Evolutionary conservation across 2,888 invertebrate species (phyloP).

Genomic region (Stenotaenia linearis): DNA sequence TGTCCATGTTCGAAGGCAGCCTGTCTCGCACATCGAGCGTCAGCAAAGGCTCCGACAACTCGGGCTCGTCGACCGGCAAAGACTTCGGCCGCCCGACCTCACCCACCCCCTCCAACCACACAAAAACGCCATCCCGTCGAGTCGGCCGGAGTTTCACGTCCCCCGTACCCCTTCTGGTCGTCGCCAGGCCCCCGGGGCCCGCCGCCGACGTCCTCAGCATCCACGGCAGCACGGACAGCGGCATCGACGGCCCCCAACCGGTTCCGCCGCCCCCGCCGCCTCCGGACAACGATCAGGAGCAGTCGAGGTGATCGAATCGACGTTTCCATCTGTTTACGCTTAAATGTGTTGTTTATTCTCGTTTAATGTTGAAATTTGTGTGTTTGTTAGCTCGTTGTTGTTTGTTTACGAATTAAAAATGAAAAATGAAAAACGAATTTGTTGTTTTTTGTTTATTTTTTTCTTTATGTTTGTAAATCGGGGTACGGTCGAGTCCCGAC

Average conservation of each 20-base stretch:
- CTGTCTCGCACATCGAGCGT: conserved; percentile 28
- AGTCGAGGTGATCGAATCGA: background rate
- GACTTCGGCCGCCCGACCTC: background rate
- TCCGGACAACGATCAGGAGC: background rate
- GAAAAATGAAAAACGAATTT: background rate
- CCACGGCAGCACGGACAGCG: conserved; percentile 86
- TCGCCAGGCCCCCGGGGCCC: background rate
- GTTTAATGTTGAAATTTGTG: background rate
- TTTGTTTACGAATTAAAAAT: too few relatives aligned
- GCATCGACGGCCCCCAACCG: conserved; percentile 58
- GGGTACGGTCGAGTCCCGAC: background rate
- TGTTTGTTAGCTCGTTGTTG: too few relatives aligned
- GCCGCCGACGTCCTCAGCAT: conserved; percentile 47
- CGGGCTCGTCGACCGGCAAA: conserved; percentile 29
- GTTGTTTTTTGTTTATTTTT: background rate
- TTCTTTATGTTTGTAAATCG: background rate
- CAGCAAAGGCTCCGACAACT: conserved; percentile 29
- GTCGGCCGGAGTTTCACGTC: conserved; percentile 36
- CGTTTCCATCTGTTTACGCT: too few relatives aligned
- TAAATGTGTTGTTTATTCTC: background rate
- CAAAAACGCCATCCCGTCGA: background rate
- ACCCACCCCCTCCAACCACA: background rate
- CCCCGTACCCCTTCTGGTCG: conserved; percentile 32
- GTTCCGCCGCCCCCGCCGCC: background rate
- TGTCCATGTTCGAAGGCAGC: conserved; percentile 28